Evolutionary conservation across 2,888 invertebrate genomes (phyloP), one percentile per base, ranked within the genome.

Genomic region (Thymelicus acteon): DNA sequence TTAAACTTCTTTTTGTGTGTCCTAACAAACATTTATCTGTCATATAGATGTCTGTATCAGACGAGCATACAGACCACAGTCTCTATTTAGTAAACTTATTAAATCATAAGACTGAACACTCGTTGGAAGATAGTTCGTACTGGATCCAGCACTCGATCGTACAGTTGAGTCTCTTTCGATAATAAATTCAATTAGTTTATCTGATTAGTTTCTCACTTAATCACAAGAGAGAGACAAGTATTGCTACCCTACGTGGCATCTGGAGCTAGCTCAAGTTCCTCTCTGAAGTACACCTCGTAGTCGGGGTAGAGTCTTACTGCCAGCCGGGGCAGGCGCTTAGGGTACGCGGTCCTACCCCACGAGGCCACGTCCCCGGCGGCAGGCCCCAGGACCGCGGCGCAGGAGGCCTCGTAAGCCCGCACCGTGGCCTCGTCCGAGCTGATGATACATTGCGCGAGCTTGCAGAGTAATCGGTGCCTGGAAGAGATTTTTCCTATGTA

Each of bases 401-500:
- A 85, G 2, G 84, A 77, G 2, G 78, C n/a, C 73, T 87, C 86
- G 82, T 81, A 90, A 0, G 82, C 79, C 0, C 80, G 81, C 0
- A 75, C 64, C 0, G 79, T 52, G 2, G 64, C 60, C 2, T 82
- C 81, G 62, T 60, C 60, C 0, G 87, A 83, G 0, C 77, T 67
- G 0, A 86, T 70, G 40, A 61, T 44, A 24, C 67, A 67, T 31
- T 61, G 61, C 5, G 61, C 61, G 0, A 68, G 61, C 2, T 86
- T 86, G 72, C 88, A 84, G 6, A 93, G 83, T 0, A 86, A 73
- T 1, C 91, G 89, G 74, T 89, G 91, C 6, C 93, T 93, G 82
- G 73, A 75, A 54, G 31, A n/a, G 8, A 44, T 10, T 10, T 44
- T 44, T 1, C 2, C 44, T 12, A 12, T 44, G 7, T 4, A 8